Conservation (phyloP, 2,797 vertebrate genomes). For the Percopsis omiscomaycus region DNA sequence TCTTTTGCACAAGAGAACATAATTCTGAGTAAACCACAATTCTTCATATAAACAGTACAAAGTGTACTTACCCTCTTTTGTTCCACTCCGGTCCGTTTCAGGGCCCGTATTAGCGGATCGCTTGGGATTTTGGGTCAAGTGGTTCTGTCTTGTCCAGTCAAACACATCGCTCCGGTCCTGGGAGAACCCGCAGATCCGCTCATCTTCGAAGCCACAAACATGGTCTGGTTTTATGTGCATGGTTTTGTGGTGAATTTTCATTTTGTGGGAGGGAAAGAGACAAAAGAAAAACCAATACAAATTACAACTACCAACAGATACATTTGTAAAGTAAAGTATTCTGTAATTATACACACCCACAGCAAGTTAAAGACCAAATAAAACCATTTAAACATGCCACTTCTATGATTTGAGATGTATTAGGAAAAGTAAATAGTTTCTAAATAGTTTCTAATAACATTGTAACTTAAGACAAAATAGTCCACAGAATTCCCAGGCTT, state of each 20-base stretch:
- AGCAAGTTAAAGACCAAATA: slow-evolving; percentile 42
- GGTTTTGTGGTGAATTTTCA: background rate
- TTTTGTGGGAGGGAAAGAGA: background rate
- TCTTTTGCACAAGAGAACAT: too few species aligned
- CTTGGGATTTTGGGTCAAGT: slow-evolving; percentile 91
- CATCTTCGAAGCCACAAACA: slow-evolving; percentile 92
- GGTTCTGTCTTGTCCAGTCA: slow-evolving; percentile 95
- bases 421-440: too few species aligned
- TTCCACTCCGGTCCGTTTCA: slow-evolving; percentile 89
- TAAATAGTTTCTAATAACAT: too few species aligned
- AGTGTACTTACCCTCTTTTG: slow-evolving; percentile 83
- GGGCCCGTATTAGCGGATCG: slow-evolving; percentile 93
- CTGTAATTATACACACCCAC: slow-evolving; percentile 23
- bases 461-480: too few species aligned
- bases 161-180: slow-evolving; percentile 92
- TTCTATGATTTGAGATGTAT: too few species aligned
- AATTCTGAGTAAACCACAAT: too few species aligned
- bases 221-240: slow-evolving; percentile 57
- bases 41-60: background rate
- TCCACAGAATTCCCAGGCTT: too few species aligned
- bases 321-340: slow-evolving; percentile 20
- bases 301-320: slow-evolving; percentile 3
- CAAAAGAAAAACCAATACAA: slow-evolving; percentile 20
- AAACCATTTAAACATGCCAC: slow-evolving; percentile 1
- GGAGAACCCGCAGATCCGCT: slow-evolving; percentile 91